Evolutionary conservation across 2,797 vertebrate genomes (phyloP).

Genomic region (Poecile montanus): DNA sequence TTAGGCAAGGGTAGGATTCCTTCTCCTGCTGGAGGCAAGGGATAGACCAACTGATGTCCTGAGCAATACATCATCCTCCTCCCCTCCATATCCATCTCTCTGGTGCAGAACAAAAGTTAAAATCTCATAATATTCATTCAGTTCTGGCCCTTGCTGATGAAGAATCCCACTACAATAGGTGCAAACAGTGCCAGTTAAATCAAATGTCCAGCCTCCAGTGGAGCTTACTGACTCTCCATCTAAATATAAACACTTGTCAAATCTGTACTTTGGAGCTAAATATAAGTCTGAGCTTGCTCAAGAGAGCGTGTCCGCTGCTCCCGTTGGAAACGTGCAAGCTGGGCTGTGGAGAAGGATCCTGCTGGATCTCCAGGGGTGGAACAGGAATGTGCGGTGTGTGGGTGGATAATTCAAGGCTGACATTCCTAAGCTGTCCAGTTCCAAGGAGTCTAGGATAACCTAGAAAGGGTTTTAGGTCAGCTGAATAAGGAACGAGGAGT

Average conservation of each 20-base stretch:
- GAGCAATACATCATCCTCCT: neutral
- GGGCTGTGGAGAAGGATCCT: neutral
- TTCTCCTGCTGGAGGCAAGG: constrained; percentile 39
- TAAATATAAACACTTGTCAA: neutral
- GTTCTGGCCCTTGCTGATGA: neutral
- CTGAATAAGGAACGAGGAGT: neutral
- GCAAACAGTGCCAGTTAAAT: neutral
- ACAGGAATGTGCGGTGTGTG: neutral
- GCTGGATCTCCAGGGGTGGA: neutral
- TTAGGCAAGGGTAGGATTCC: neutral
- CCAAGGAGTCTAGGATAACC: neutral
- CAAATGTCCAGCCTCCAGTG: neutral
- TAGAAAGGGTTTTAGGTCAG: neutral
- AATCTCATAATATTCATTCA: neutral
- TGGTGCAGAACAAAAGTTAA: neutral
- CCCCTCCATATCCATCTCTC: neutral
- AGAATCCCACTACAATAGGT: neutral
- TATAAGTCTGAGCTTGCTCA: neutral
- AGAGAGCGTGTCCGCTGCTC: neutral
- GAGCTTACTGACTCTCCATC: neutral
- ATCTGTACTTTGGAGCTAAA: neutral
- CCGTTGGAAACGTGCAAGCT: rapidly evolving
- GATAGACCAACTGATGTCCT: neutral
- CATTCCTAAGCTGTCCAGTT: neutral
- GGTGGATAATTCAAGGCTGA: neutral